Base-by-base conservation (phyloP, 92 coral and sea anemone genomes). In the Micromussa lordhowensis region DNA sequence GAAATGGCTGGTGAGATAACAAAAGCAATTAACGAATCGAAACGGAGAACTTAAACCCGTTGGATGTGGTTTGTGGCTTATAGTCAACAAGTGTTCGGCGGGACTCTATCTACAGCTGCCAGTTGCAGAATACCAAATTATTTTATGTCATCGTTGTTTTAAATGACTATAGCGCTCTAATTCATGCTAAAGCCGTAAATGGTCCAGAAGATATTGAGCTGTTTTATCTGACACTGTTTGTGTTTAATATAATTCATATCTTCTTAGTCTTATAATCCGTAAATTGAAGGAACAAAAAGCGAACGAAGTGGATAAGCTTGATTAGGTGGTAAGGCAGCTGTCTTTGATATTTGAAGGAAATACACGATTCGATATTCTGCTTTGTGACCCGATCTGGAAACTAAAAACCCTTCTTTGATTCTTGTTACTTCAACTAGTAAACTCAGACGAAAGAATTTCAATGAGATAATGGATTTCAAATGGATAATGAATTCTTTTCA, bases 1-100 rank as follows among this genome's bases (percentile, higher is more conserved):
- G 83, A 80, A 80, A 32, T 58, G 72, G 83, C 22, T 12, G 71
- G 40, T 28, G 35, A 80, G 30, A 34, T 34, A 80, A 73, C 49
- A 36, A 77, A 77, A 49, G 64, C 38, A 77, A 78, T 78, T 30
- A 78, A 49, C 59, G n/a, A 78, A 49, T 53, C 26, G 24, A 53
- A 18, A 78, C 82, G 38, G 29, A 54, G 82, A 29, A 71, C 40
- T 70, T 21, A 26, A 59, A 32, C 24, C 24, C n/a, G 29, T 15
- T 74, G 78, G 78, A 74, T 21, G 78, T 35, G 44, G 55, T 74
- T 74, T 74, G 78, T n/a, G 78, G 78, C 51, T 36, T 4, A n/a
- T n/a, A 70, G 21, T 28, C 29, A 28, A 70, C 34, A 1, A 17
- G 12, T 2, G 35, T 13, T 22, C 11, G n/a, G 24, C 68, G 6